phyloP scores from a whole-genome alignment of 2,113 vertebrate species.

The Piliocolobus tephrosceles region DNA sequence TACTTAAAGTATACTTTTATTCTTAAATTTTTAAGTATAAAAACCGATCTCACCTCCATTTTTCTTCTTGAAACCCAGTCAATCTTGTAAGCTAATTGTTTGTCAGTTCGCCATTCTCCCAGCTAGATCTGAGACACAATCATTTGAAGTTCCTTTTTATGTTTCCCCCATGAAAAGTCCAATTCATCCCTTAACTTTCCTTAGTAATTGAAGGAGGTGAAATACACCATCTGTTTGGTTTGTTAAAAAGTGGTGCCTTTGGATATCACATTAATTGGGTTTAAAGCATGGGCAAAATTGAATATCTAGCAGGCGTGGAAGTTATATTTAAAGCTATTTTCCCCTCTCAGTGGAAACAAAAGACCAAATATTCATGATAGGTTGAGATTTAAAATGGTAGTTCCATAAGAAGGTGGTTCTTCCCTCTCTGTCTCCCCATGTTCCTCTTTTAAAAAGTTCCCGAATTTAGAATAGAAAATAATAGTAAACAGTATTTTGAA shows the following conservation, averaged over 20 bases:
- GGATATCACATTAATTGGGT: background rate
- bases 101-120: background rate
- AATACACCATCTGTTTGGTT: background rate
- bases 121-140: background rate
- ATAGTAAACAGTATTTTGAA: conserved; percentile 33
- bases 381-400: conserved; percentile 19
- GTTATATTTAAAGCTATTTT: background rate
- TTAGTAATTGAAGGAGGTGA: background rate
- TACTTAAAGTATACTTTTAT: background rate
- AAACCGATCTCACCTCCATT: background rate
- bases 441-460: conserved; percentile 25
- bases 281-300: background rate
- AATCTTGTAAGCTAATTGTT: background rate
- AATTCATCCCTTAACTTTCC: background rate
- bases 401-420: background rate
- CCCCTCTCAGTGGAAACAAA: background rate
- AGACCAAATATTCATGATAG: background rate
- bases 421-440: background rate
- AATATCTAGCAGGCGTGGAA: background rate
- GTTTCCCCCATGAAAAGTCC: background rate
- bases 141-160: background rate
- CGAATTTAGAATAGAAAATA: conserved; percentile 49
- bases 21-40: background rate
- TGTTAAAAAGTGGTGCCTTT: background rate
- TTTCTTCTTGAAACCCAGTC: background rate